These are phyloP conservation scores for Cataglyphis albicans DNA, from an alignment of 2,888 invertebrate genomes.

Conservation along the genomic window DNA sequence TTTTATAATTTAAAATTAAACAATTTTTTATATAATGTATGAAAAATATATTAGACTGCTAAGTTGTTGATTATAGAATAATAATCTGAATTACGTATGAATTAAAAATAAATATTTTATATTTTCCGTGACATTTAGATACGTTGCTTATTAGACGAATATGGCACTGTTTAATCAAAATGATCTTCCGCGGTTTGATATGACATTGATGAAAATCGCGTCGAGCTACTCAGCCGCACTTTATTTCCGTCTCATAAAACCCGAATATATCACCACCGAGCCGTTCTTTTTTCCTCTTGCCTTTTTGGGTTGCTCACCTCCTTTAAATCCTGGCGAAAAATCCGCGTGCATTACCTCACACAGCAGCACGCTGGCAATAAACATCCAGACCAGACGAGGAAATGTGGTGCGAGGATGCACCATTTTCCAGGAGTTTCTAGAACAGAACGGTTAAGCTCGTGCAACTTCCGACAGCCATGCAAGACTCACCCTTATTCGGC, in stretches of 20 bases:
- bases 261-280: constrained; percentile 41
- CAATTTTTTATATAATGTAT: not conserved
- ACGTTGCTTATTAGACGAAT: not conserved
- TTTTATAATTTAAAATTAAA: not conserved
- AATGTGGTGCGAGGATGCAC: constrained; percentile 48
- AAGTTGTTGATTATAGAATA: constrained; percentile 38
- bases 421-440: constrained; percentile 56
- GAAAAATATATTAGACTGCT: not conserved
- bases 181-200: not conserved
- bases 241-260: constrained; percentile 51
- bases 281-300: constrained; percentile 26
- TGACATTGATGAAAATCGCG: not conserved
- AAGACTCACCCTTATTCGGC: constrained; percentile 60
- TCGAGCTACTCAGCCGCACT: constrained; percentile 13
- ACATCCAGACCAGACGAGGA: constrained; percentile 57
- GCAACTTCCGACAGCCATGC: constrained; percentile 59
- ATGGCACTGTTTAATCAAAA: not conserved
- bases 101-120: constrained; percentile 23
- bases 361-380: constrained; percentile 55
- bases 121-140: not conserved
- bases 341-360: constrained; percentile 58
- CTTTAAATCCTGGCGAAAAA: constrained; percentile 47
- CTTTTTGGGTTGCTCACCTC: constrained; percentile 9
- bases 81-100: not conserved
- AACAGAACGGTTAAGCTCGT: constrained; percentile 62